These are phyloP conservation scores for Rhyacophila evoluta DNA, from an alignment of 2,888 invertebrate genomes.

Conservation along the genomic window DNA sequence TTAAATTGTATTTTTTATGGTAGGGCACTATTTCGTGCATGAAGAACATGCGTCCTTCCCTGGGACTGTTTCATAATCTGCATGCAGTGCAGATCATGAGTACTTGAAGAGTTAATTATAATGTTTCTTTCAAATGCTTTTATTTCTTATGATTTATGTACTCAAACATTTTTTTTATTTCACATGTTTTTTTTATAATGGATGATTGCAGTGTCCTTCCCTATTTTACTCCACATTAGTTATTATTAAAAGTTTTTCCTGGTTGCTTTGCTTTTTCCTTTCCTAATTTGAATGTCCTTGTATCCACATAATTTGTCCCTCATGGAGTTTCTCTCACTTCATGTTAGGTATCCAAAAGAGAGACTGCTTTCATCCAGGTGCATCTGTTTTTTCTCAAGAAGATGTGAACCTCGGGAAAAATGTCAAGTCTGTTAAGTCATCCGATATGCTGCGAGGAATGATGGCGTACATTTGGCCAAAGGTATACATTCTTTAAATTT, in stretches of 20 bases:
- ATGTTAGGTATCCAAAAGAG: conserved; percentile 72
- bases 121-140: conserved; percentile 16
- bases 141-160: background rate
- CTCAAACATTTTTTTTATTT: conserved; percentile 25
- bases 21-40: too few species aligned
- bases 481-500: conserved; percentile 62
- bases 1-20: too few species aligned
- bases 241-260: conserved; percentile 61
- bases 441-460: conserved; percentile 90
- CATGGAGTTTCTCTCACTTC: conserved; percentile 49
- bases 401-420: conserved; percentile 72
- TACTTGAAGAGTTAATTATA: too few species aligned
- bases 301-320: conserved; percentile 57
- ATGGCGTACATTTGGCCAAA: conserved; percentile 95
- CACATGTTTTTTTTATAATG: conserved; percentile 41
- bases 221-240: conserved; percentile 43
- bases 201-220: conserved; percentile 50
- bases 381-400: conserved; percentile 76
- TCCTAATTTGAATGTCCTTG: conserved; percentile 16
- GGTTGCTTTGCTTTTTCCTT: conserved; percentile 67
- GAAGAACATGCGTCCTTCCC: too few species aligned
- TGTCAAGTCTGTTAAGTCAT: conserved; percentile 74
- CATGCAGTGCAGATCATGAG: too few species aligned
- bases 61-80: too few species aligned
- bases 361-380: conserved; percentile 94